Conservation (phyloP, 2,113 vertebrate genomes). For the Promerops cafer region DNA sequence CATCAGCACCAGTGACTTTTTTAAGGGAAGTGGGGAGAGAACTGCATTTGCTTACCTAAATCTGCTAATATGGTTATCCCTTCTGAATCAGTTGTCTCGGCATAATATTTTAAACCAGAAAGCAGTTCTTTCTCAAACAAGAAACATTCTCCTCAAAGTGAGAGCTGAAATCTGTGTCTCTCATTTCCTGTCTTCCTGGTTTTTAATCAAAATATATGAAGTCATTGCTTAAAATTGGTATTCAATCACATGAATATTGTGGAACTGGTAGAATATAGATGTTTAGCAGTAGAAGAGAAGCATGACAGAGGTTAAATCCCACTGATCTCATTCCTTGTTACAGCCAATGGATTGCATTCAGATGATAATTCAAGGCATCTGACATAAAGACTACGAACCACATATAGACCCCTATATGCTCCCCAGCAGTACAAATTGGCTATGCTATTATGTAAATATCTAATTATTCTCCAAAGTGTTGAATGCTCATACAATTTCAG, state of each 20-base stretch:
- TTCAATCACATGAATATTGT: not conserved
- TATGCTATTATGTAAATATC: not conserved
- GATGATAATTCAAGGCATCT: not conserved
- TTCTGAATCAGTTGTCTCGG: not conserved
- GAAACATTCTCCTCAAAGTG: not conserved
- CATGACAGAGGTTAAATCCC: not conserved
- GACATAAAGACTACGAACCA: not conserved
- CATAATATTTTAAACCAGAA: not conserved
- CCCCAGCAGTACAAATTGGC: not conserved
- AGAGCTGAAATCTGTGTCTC: not conserved
- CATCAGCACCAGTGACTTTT: not conserved
- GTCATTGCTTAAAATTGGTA: not conserved
- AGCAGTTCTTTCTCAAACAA: not conserved
- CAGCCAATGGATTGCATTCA: not conserved
- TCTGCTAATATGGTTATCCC: not conserved
- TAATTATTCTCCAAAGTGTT: not conserved
- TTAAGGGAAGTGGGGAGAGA: not conserved
- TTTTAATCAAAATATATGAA: slow-evolving; percentile 22
- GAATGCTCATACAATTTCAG: not conserved
- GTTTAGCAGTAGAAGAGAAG: not conserved
- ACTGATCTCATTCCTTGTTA: not conserved
- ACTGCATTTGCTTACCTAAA: not conserved
- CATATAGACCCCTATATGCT: not conserved
- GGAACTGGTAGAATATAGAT: not conserved
- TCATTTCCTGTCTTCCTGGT: not conserved